These are phyloP conservation scores for Premnoplex brunnescens DNA, from an alignment of 2,797 vertebrate genomes.

Conservation along the genomic window DNA sequence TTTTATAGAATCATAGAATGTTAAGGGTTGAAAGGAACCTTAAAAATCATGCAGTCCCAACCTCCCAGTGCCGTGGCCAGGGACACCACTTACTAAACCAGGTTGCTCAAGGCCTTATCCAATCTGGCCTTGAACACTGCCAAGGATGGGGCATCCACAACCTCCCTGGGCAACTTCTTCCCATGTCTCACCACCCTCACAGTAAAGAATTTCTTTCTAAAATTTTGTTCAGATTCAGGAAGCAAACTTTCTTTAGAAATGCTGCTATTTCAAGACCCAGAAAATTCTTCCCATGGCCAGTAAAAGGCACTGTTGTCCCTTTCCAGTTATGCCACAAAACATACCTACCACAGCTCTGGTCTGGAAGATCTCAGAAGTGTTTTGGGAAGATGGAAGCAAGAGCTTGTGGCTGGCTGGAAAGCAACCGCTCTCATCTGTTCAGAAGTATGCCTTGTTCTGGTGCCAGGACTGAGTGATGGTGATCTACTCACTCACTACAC, in stretches of 20 bases:
- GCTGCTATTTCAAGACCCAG: not conserved
- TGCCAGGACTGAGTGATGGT: not conserved
- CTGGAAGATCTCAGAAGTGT: not conserved
- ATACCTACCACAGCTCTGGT: not conserved
- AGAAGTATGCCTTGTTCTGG: not conserved
- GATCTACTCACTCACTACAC: not conserved
- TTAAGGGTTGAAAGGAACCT: not conserved
- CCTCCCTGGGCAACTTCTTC: not conserved
- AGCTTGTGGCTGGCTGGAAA: not conserved
- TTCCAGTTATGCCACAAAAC: not conserved
- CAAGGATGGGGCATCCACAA: not conserved
- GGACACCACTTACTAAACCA: not conserved
- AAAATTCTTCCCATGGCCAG: not conserved
- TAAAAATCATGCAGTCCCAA: not conserved
- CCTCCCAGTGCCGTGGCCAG: accelerated
- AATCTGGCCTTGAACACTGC: not conserved
- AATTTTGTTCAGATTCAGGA: not conserved
- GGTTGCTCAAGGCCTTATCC: not conserved
- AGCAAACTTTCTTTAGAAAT: not conserved
- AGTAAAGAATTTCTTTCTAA: not conserved
- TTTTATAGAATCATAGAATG: not conserved
- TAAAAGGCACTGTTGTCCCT: not conserved
- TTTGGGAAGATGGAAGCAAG: not conserved
- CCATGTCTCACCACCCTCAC: not conserved
- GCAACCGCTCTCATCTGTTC: accelerated